Base-by-base conservation (phyloP, 2,888 invertebrate species). In the Tanaodytes sp. region DNA sequence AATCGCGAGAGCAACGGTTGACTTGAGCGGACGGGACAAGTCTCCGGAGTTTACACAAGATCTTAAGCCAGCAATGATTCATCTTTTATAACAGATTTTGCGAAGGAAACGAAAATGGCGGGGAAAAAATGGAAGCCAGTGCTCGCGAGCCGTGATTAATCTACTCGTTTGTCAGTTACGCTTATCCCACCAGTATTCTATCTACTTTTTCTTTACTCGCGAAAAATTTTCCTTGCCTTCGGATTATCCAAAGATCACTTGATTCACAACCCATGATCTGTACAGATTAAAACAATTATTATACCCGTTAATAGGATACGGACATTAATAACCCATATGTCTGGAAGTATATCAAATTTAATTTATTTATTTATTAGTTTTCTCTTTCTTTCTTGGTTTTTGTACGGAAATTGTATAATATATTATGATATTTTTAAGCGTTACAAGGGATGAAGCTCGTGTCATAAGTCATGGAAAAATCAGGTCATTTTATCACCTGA, bases 91-190 rank as follows among this genome's bases (percentile, higher is more conserved):
- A 74, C 71, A 65, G 71, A 72, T 72, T 67, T 63, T 23, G 27
- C 55, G 65, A 31, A 31, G 43, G 55, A 62, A 69, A 58, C 45
- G 55, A 59, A 59, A 71, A 51, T 40, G 62, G 36, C 40, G 54
- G 58, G 33, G 55, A 73, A 76, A 73, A 73, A 66, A 63, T 64
- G 49, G 39, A 36, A 72, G 61, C 65, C 66, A 66, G 70, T 70
- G 71, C 59, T 64, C 68, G 66, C 59, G 62, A 55, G 71, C 66
- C 65, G 75, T 76, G 76, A 78, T 77, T 77, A 79, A 79, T 79
- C 74, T 74, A 75, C 76, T 79, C 75, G 75, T 78, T 79, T 79
- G 78, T 78, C 77, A 76, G 76, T 59, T 65, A 64, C 71, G 71
- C 70, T 76, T 77, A 76, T 75, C 71, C 74, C 59, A 40, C 63